These are phyloP conservation scores for Gymnarchus niloticus DNA, from an alignment of 2,113 vertebrate genomes.

Conservation along the genomic window DNA sequence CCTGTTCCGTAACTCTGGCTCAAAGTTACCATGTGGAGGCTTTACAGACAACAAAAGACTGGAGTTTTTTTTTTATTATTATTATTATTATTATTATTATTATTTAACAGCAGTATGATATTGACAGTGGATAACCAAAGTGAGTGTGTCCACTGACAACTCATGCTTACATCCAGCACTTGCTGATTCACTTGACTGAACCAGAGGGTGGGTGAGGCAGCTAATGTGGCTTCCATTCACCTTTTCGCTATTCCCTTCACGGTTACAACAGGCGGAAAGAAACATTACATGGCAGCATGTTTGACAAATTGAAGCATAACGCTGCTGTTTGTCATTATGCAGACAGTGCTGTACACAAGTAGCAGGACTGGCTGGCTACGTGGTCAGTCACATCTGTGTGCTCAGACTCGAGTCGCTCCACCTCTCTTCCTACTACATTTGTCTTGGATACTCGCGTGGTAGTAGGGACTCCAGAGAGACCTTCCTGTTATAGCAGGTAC, in stretches of 20 bases:
- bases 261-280: background rate
- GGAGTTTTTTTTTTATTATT: background rate
- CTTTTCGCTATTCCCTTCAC: background rate
- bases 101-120: background rate
- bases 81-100: background rate
- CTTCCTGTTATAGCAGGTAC: background rate
- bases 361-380: background rate
- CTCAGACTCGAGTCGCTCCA: background rate
- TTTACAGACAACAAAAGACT: conserved; percentile 13
- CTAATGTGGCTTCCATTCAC: background rate
- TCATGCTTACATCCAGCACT: background rate
- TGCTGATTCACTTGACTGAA: conserved; percentile 2
- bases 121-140: no score
- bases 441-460: conserved; percentile 4
- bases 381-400: background rate
- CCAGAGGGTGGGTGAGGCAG: background rate
- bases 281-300: background rate
- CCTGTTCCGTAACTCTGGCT: background rate
- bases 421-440: conserved; percentile 18
- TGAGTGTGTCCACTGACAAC: background rate
- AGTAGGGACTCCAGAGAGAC: background rate
- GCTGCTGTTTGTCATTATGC: background rate
- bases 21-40: no score
- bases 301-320: background rate
- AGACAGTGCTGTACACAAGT: background rate